phyloP scores from a whole-genome alignment of 2,113 vertebrate genomes.

The Ptilonorhynchus violaceus region DNA sequence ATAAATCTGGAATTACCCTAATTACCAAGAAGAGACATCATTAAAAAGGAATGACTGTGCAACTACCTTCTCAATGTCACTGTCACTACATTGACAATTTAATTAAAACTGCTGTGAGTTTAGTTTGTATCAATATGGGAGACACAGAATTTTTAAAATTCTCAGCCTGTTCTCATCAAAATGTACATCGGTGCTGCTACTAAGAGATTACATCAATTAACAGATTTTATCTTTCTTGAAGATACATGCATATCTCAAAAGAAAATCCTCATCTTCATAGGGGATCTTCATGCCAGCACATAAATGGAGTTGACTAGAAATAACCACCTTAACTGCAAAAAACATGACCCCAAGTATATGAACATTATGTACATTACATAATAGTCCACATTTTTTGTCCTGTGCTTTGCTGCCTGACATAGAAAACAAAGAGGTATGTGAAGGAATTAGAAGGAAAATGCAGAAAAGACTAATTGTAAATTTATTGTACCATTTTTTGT shows the following conservation, averaged over 20 bases:
- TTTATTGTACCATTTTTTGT: background rate
- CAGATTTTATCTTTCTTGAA: background rate
- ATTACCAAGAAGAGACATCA: slow-evolving; percentile 28
- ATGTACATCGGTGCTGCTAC: background rate
- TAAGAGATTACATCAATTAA: background rate
- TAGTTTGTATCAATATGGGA: slow-evolving; percentile 26
- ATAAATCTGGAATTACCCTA: slow-evolving; percentile 59
- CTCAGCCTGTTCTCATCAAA: background rate
- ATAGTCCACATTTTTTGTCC: background rate
- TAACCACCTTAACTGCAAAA: slow-evolving; percentile 16
- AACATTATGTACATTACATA: background rate
- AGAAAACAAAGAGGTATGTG: background rate
- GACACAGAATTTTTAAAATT: slow-evolving; percentile 28
- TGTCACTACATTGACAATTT: slow-evolving; percentile 42
- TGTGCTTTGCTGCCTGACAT: background rate
- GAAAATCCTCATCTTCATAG: slow-evolving; percentile 9
- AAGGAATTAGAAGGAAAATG: background rate
- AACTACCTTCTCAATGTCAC: slow-evolving; percentile 34
- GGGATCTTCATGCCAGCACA: background rate
- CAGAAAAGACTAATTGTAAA: background rate
- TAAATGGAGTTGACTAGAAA: slow-evolving; percentile 17
- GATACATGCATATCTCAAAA: background rate
- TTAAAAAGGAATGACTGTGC: slow-evolving; percentile 40
- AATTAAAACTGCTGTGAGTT: slow-evolving; percentile 52
- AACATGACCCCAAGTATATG: background rate